phyloP scores from a whole-genome alignment of 2,888 invertebrate species.

The Drosophila mettleri region DNA sequence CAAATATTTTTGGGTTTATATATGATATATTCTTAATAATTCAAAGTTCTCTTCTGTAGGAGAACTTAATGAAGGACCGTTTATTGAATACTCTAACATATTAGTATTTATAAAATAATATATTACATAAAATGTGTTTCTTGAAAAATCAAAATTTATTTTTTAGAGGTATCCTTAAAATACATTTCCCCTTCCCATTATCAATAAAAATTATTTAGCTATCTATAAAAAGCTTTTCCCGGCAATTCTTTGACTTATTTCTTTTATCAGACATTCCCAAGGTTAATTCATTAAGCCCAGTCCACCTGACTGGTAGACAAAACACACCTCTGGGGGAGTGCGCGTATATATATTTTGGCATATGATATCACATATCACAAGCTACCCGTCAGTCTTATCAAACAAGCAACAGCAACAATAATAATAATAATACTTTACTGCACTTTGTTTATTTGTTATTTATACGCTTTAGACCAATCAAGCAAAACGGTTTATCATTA shows the following conservation, averaged over 20 bases:
- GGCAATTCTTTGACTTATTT: constrained; percentile 4
- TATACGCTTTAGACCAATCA: constrained; percentile 77
- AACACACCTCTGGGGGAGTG: constrained; percentile 6
- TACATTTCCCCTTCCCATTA: too few relatives aligned
- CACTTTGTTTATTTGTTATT: constrained; percentile 75
- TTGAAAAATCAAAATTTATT: background rate
- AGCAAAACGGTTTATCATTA: constrained; percentile 79
- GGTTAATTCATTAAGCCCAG: constrained; percentile 30
- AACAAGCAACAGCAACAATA: constrained; percentile 15
- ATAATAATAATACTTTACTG: constrained; percentile 39
- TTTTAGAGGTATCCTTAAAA: background rate
- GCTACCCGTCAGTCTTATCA: constrained; percentile 40
- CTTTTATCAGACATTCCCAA: constrained; percentile 36
- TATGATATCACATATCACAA: constrained; percentile 52
- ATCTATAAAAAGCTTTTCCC: background rate
- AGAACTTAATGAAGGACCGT: too few relatives aligned
- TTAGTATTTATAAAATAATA: background rate
- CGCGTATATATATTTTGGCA: constrained; percentile 41
- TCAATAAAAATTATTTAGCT: too few relatives aligned
- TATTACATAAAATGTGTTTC: background rate
- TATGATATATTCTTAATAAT: too few relatives aligned
- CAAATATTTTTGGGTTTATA: background rate
- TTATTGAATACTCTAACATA: too few relatives aligned
- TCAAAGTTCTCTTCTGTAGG: too few relatives aligned
- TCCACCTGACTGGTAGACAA: constrained; percentile 46